Conservation (phyloP, 2,888 invertebrate species). For the Glaucopsyche alexis region DNA sequence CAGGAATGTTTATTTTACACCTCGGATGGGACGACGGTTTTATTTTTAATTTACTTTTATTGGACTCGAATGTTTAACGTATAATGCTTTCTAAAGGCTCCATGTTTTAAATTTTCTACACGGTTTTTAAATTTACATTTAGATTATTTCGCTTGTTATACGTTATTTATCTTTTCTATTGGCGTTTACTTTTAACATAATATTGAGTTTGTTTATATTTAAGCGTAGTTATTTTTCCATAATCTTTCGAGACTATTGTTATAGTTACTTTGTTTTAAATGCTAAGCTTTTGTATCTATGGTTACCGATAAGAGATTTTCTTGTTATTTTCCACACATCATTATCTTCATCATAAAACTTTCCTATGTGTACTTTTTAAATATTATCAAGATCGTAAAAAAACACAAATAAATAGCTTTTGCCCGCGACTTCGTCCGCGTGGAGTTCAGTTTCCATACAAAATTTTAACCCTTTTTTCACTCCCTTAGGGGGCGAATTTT, state of each 20-base stretch:
- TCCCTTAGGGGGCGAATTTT: no score
- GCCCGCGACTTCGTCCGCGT: no score
- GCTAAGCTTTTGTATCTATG: not conserved
- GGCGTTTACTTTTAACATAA: conserved; percentile 8
- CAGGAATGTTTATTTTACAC: conserved; percentile 77
- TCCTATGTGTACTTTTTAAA: not conserved
- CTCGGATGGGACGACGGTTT: conserved; percentile 73
- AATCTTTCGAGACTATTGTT: not conserved
- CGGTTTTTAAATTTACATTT: conserved; percentile 29
- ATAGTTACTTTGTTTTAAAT: not conserved
- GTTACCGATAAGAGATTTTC: not conserved
- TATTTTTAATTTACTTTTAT: conserved; percentile 62
- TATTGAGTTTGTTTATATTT: not conserved
- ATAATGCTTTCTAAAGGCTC: conserved; percentile 59
- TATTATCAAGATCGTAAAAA: not conserved
- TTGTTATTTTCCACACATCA: not conserved
- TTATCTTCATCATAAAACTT: not conserved
- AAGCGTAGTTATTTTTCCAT: not conserved
- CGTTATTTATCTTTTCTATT: conserved; percentile 20
- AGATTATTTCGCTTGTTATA: conserved; percentile 8
- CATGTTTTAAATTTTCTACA: conserved; percentile 29
- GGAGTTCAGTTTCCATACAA: no score
- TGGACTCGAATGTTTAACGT: conserved; percentile 45
- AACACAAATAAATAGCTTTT: no score
- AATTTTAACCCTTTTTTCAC: no score